Base-by-base conservation (phyloP, 35 echinoderm and acorn worm species). In the Nesometra sesokonis region DNA sequence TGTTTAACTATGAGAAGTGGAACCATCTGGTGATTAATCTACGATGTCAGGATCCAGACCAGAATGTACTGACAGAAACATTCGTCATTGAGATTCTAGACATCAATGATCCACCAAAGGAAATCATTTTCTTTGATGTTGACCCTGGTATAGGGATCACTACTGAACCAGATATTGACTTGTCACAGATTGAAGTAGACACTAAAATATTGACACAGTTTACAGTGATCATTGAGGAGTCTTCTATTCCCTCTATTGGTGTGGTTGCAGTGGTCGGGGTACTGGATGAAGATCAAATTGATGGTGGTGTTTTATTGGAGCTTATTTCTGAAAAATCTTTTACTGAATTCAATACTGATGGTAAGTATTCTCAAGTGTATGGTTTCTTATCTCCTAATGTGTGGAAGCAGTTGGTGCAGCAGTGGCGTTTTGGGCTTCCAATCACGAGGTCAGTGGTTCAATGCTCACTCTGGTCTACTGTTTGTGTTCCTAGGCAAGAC, bases 71-170 rank as follows among this genome's bases (percentile, higher is more conserved):
- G 0, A 34, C 77, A 39, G 67, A 32, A 11, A 78, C 83, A 4
- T 90, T 90, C 35, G 33, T 52, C 13, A 86, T 90, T 46, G 13
- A 85, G 29, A 36, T 90, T 19, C 5, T 78, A 32, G 82, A 85
- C 40, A 82, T 35, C 27, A 84, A 84, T 34, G 89, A 90, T 36
- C 52, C 57, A 78, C 89, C 89, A 37, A 35, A 82, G 13, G 83
- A 76, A 7, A 77, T 90, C n/a, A 19, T 90, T 3, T 80, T 90
- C 89, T 40, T 78, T 29, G 83, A 90, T 85, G 89, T 82, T 0
- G 89, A 36, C 5, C 33, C 17, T 0, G 77, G 40, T 17, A 77
- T 21, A 27, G 31, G 77, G 0, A 90, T 82, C 0, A 80, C 82
- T 30, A 78, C 84, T 37, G 34, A 39, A 33, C 39, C 57, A 17